phyloP scores from a whole-genome alignment of 2,888 invertebrate species.

The Pandemis heparana region DNA sequence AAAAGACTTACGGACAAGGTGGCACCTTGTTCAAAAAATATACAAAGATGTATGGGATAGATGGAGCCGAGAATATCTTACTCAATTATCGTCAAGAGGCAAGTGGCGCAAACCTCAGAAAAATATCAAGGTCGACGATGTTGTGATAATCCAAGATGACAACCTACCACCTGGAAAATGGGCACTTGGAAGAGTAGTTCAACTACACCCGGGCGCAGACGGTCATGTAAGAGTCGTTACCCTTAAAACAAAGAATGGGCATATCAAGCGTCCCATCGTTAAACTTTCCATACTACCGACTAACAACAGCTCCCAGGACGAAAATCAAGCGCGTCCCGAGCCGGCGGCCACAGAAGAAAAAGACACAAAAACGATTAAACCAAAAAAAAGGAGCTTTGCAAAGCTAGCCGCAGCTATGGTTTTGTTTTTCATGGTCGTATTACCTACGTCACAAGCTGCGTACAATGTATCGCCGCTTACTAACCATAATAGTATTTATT shows the following conservation, averaged over 20 bases:
- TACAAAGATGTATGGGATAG: not conserved
- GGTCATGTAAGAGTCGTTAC: not conserved
- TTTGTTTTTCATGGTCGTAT: no score
- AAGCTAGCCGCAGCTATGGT: no score
- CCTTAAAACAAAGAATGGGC: not conserved
- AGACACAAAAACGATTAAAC: not conserved
- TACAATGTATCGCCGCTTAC: no score
- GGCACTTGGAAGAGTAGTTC: not conserved
- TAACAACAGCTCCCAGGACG: not conserved
- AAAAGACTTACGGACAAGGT: conserved; percentile 8
- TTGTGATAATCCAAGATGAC: not conserved
- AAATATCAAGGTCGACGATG: not conserved
- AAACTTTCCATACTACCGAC: not conserved
- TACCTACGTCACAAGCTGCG: no score
- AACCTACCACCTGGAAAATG: no score
- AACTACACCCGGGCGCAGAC: not conserved
- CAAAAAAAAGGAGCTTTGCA: no score
- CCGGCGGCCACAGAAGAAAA: not conserved
- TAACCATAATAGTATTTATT: no score
- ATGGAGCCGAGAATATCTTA: not conserved
- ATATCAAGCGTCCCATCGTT: not conserved
- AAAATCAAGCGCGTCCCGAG: not conserved
- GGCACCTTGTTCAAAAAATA: conserved; percentile 7
- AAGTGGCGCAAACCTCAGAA: not conserved
- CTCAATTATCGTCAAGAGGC: not conserved